These are phyloP conservation scores for Hydrolagus colliei DNA, from an alignment of 2,797 vertebrate genomes.

Conservation along the genomic window DNA sequence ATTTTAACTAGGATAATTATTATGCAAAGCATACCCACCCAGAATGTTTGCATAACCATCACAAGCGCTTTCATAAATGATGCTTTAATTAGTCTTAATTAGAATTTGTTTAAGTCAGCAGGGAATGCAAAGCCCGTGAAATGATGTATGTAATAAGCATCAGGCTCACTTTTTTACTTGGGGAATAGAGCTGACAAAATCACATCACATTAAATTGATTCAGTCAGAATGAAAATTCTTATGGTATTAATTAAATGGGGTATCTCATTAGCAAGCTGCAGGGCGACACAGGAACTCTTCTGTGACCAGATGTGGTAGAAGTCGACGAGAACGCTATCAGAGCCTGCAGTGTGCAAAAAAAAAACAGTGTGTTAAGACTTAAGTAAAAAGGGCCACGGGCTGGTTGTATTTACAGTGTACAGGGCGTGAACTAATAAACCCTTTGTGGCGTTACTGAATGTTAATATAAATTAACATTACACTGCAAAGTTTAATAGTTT, in stretches of 20 bases:
- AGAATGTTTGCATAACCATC: conserved; percentile 99
- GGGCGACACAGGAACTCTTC: conserved; percentile 88
- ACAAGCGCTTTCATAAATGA: conserved; percentile 99
- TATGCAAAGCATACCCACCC: conserved; percentile 99
- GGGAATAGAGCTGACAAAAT: conserved; percentile 99
- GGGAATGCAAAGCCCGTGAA: conserved; percentile 99
- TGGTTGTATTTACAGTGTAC: background rate
- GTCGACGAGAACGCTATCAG: conserved; percentile 64
- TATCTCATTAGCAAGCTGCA: conserved; percentile 99
- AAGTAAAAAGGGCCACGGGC: background rate
- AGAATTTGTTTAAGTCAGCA: conserved; percentile 99
- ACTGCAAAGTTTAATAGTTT: background rate
- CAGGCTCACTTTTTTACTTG: conserved; percentile 95
- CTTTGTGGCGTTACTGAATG: background rate
- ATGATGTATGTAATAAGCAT: conserved; percentile 99
- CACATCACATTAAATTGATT: conserved; percentile 99
- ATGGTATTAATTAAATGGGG: conserved; percentile 99
- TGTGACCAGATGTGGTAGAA: conserved; percentile 92
- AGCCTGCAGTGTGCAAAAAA: conserved; percentile 42
- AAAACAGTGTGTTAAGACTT: conserved; percentile 32
- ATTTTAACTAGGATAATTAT: conserved; percentile 99
- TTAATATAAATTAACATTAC: conserved; percentile 5
- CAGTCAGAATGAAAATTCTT: conserved; percentile 99
- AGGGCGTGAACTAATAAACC: background rate
- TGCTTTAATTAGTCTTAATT: conserved; percentile 99